These are phyloP conservation scores for Xestia c-nigrum DNA, from an alignment of 2,888 invertebrate genomes.

Conservation along the genomic window DNA sequence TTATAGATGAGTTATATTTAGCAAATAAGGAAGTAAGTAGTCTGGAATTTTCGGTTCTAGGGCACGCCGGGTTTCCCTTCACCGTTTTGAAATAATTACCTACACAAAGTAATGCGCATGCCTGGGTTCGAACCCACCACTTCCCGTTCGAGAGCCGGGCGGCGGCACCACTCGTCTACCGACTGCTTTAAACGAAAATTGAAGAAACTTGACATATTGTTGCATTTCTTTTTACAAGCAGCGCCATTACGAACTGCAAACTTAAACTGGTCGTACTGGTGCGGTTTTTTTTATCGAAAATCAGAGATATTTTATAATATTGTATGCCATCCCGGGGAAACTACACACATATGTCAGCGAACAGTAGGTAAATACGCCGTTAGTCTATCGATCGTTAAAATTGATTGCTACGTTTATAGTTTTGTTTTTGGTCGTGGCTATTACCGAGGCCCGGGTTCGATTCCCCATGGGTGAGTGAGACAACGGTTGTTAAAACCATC, in stretches of 20 bases:
- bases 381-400: conserved; percentile 19
- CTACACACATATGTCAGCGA: background rate
- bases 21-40: too few relatives aligned
- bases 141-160: too few relatives aligned
- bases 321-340: conserved; percentile 4
- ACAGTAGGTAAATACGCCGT: conserved; percentile 26
- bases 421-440: conserved; percentile 2
- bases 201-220: background rate
- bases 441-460: conserved; percentile 6
- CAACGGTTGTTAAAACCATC: conserved; percentile 5
- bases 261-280: background rate
- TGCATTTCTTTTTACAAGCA: background rate
- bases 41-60: too few relatives aligned
- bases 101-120: too few relatives aligned
- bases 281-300: background rate
- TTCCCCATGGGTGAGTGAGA: conserved; percentile 1
- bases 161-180: too few relatives aligned
- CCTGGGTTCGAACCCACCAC: too few relatives aligned
- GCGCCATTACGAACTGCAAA: background rate
- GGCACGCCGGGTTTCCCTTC: too few relatives aligned
- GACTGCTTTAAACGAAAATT: background rate
- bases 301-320: background rate
- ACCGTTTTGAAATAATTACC: too few relatives aligned
- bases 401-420: conserved; percentile 31
- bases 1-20: too few relatives aligned